These are phyloP conservation scores for Scaptomyza montana DNA, from an alignment of 1,140 invertebrate genomes.

Conservation along the genomic window DNA sequence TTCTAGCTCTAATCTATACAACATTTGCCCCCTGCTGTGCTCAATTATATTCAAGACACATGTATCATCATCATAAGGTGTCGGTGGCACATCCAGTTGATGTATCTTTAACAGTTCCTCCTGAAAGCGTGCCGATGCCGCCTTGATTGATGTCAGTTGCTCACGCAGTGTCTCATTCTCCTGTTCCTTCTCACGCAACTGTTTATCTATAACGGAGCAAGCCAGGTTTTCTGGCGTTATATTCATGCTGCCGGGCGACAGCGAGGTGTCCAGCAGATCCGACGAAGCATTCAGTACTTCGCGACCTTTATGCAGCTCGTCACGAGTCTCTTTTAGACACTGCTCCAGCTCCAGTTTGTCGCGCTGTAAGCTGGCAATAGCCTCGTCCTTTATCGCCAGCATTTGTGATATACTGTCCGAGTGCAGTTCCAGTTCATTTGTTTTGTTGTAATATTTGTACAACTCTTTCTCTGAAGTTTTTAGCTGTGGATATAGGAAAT, in stretches of 20 bases:
- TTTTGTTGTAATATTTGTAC: slow-evolving; percentile 43
- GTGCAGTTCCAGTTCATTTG: slow-evolving; percentile 51
- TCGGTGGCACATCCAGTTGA: slow-evolving; percentile 14
- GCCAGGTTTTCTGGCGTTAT: slow-evolving; percentile 71
- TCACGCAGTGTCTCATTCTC: slow-evolving; percentile 63
- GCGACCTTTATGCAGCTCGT: slow-evolving; percentile 47
- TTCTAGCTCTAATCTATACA: not conserved
- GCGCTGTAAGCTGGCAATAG: slow-evolving; percentile 41
- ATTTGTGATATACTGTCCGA: slow-evolving; percentile 15
- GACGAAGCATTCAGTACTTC: slow-evolving; percentile 58
- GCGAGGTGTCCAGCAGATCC: slow-evolving; percentile 60
- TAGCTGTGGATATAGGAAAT: slow-evolving; percentile 32
- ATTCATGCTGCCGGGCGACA: slow-evolving; percentile 46
- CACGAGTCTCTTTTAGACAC: slow-evolving; percentile 66
- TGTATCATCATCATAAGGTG: not conserved
- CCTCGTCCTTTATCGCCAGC: slow-evolving; percentile 21
- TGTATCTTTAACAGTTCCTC: slow-evolving; percentile 35
- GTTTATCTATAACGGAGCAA: slow-evolving; percentile 70
- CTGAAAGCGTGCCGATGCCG: slow-evolving; percentile 22
- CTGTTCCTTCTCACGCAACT: slow-evolving; percentile 73
- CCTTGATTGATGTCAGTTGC: slow-evolving; percentile 20
- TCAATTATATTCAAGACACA: not conserved
- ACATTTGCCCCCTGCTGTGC: not conserved
- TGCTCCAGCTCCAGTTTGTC: slow-evolving; percentile 66
- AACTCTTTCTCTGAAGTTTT: slow-evolving; percentile 42